phyloP scores from a whole-genome alignment of 2,113 vertebrate genomes.

The Spea bombifrons region DNA sequence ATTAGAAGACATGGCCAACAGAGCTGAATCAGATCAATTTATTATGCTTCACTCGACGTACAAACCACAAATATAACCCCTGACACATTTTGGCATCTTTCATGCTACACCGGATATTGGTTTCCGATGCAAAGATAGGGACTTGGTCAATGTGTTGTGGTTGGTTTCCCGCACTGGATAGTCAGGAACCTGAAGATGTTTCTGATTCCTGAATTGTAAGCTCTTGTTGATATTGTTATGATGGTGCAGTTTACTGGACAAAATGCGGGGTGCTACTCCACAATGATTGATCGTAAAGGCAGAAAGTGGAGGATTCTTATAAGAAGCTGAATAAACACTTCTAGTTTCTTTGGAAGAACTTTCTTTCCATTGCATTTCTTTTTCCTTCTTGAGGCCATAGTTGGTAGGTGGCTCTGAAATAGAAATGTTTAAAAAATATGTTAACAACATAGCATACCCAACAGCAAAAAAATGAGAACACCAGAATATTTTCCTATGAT shows the following conservation, averaged over 20 bases:
- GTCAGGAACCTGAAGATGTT: conserved; percentile 11
- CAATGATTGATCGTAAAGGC: conserved; percentile 39
- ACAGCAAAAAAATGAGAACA: too few relatives aligned
- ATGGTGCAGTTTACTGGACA: neutral
- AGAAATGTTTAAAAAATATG: neutral
- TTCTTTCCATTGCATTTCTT: conserved; percentile 53
- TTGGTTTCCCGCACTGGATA: neutral
- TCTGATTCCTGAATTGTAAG: conserved; percentile 7
- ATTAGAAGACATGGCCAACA: too few relatives aligned
- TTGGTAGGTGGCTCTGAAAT: conserved; percentile 69
- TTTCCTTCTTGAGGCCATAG: conserved; percentile 59
- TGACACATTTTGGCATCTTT: too few relatives aligned
- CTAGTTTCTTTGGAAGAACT: conserved; percentile 2
- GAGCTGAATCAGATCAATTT: too few relatives aligned
- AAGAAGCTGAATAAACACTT: conserved; percentile 55
- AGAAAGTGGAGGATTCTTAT: neutral
- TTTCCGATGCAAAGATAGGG: neutral
- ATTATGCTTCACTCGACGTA: too few relatives aligned
- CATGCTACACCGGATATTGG: neutral
- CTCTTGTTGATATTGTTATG: conserved; percentile 17
- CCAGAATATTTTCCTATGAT: too few relatives aligned
- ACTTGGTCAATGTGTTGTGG: neutral
- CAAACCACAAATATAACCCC: too few relatives aligned
- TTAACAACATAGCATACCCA: too few relatives aligned
- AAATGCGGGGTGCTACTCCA: neutral